Conservation (phyloP, 2,113 vertebrate species). For the Cyanoramphus novaezelandiae region DNA sequence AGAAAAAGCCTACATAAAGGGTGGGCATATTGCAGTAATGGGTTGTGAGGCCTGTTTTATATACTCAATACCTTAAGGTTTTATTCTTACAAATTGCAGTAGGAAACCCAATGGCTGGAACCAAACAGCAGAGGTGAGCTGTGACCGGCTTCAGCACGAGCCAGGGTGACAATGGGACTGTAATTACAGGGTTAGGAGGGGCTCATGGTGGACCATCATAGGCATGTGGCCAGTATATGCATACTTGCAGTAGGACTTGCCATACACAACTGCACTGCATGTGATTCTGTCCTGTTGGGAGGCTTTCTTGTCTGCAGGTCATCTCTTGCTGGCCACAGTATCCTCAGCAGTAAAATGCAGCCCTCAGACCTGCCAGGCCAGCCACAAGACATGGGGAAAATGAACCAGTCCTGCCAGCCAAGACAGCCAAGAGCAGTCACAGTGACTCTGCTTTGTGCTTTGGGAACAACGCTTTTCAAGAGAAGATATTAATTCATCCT, state of each 20-base stretch:
- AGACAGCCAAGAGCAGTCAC: not conserved
- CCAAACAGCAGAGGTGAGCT: not conserved
- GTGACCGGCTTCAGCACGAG: accelerated
- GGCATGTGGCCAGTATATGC: accelerated
- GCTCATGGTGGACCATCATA: not conserved
- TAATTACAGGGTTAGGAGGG: accelerated
- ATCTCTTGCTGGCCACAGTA: not conserved
- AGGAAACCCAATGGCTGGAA: not conserved
- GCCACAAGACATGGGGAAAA: not conserved
- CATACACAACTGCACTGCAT: accelerated
- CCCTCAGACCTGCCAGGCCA: not conserved
- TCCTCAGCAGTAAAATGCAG: not conserved
- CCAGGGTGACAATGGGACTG: not conserved
- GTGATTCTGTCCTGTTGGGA: accelerated
- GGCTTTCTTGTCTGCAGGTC: not conserved
- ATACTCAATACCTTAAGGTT: not conserved
- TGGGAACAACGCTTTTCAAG: accelerated
- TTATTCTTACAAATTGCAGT: not conserved
- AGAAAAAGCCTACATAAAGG: not conserved
- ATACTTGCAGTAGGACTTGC: not conserved
- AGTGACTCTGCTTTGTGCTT: not conserved
- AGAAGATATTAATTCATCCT: not conserved
- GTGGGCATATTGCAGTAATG: not conserved
- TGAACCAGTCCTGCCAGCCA: not conserved
- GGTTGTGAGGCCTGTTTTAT: not conserved